Evolutionary conservation across 2,888 invertebrate species (phyloP).

Genomic region (Drosophila subquinaria): DNA sequence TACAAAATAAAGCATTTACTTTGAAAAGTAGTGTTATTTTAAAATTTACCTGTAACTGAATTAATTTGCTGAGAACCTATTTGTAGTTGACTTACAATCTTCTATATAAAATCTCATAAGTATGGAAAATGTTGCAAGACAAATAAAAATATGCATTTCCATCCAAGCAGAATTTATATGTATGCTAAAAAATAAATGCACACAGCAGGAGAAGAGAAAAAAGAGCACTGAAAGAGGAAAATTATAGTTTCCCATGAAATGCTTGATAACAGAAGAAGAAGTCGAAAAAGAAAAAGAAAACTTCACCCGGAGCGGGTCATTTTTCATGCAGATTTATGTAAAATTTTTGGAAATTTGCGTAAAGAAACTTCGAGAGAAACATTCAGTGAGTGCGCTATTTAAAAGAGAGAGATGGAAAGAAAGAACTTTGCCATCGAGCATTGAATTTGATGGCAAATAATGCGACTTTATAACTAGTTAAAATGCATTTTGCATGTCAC

Average conservation of each 20-base stretch:
- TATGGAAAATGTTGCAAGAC: slow-evolving; percentile 1
- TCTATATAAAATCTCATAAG: slow-evolving; percentile 1
- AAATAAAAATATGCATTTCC: slow-evolving; percentile 14
- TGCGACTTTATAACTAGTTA: slow-evolving; percentile 79
- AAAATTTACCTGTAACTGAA: not conserved
- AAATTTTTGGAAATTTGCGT: slow-evolving; percentile 60
- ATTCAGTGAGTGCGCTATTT: slow-evolving; percentile 24
- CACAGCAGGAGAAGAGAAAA: not conserved
- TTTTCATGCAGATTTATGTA: slow-evolving; percentile 78
- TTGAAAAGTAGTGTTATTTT: not conserved
- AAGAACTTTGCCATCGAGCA: slow-evolving; percentile 65
- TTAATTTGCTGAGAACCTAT: not conserved
- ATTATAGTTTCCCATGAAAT: slow-evolving; percentile 38
- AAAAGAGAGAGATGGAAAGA: slow-evolving; percentile 25
- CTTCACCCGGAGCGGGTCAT: slow-evolving; percentile 41
- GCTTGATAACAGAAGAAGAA: slow-evolving; percentile 39
- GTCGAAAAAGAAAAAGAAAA: not conserved
- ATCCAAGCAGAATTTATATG: slow-evolving; percentile 16
- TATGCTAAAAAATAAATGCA: slow-evolving; percentile 23
- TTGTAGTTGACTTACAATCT: not conserved
- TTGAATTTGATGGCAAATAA: slow-evolving; percentile 77
- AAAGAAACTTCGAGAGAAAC: slow-evolving; percentile 49
- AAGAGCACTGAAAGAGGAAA: slow-evolving; percentile 7
- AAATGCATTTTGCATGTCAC: slow-evolving; percentile 78
- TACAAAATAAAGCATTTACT: not conserved